These are phyloP conservation scores for Fissipunctia ypsillon DNA, from an alignment of 2,888 invertebrate species.

Conservation along the genomic window DNA sequence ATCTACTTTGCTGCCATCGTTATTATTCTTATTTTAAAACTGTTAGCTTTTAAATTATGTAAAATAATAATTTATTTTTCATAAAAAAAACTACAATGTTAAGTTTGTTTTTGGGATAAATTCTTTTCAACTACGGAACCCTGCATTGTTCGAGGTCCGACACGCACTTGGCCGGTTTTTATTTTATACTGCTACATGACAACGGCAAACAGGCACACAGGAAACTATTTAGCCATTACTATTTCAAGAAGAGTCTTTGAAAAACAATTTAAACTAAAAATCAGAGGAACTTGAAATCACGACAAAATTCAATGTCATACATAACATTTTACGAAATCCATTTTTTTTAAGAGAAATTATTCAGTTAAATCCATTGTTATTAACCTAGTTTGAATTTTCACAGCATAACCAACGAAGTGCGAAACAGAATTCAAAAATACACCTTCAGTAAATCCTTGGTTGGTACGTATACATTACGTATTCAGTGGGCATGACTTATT, in stretches of 20 bases:
- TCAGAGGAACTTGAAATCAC: no score
- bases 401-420: constrained; percentile 48
- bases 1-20: no score
- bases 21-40: no score
- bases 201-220: neutral
- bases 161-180: neutral
- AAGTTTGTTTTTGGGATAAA: no score
- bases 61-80: no score
- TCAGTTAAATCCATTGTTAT: neutral
- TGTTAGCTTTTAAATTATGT: no score
- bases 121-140: no score
- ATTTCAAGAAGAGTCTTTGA: neutral
- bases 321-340: neutral
- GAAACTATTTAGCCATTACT: neutral
- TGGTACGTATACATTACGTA: constrained; percentile 69
- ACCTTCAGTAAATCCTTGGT: constrained; percentile 67
- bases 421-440: constrained; percentile 70
- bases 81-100: no score
- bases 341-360: neutral
- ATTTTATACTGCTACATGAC: neutral
- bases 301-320: neutral
- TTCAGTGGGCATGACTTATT: constrained; percentile 74
- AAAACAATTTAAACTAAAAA: neutral
- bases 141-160: no score
- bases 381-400: constrained; percentile 29